phyloP scores from a whole-genome alignment of 2,113 vertebrate species.

The Myiozetetes cayanensis region DNA sequence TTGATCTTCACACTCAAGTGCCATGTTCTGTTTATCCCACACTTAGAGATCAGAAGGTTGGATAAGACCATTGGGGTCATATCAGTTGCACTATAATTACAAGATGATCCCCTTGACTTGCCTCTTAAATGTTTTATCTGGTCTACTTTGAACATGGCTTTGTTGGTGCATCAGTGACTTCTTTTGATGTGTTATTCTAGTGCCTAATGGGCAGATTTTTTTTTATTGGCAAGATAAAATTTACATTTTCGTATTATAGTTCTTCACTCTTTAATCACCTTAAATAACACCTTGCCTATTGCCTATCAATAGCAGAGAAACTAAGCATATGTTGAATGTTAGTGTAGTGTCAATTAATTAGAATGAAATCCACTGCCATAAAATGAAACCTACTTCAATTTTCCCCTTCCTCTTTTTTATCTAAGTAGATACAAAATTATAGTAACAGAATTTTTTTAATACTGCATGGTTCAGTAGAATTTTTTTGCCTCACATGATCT shows the following conservation, averaged over 20 bases:
- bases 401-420: background rate
- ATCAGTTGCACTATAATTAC: background rate
- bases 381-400: background rate
- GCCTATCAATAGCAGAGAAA: background rate
- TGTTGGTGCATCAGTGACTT: background rate
- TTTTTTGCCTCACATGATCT: background rate
- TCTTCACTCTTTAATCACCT: background rate
- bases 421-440: background rate
- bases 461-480: background rate
- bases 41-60: background rate
- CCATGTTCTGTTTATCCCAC: background rate
- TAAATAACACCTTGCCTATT: background rate
- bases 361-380: background rate
- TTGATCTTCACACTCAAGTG: background rate
- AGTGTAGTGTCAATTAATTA: background rate
- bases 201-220: background rate
- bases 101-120: background rate
- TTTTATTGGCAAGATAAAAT: background rate
- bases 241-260: background rate
- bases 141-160: background rate
- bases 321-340: background rate
- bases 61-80: background rate
- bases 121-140: slow-evolving; percentile 10
- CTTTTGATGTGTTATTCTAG: slow-evolving; percentile 4
- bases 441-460: background rate